Evolutionary conservation across 2,113 vertebrate species (phyloP).

Genomic region (Atrichornis clamosus): DNA sequence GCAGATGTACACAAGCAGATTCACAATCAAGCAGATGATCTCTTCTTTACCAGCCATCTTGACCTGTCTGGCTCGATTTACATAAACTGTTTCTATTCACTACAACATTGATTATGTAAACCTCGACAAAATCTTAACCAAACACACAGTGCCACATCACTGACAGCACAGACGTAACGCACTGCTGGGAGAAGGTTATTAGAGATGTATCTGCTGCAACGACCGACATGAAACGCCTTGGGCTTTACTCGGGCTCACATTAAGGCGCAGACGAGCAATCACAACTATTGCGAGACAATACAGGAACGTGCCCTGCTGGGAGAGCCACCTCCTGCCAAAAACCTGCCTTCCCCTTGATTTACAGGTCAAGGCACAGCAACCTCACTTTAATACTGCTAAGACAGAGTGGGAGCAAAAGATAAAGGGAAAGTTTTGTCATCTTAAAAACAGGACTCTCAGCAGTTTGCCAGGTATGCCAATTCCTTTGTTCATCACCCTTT

Average conservation of each 20-base stretch:
- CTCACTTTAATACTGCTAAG: neutral
- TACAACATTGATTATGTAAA: conserved; percentile 21
- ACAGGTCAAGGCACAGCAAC: neutral
- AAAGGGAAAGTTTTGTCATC: neutral
- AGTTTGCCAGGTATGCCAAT: neutral
- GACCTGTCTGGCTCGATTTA: conserved; percentile 41
- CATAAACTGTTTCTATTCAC: conserved; percentile 1
- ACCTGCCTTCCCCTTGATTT: neutral
- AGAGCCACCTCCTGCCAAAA: neutral
- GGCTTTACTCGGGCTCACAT: neutral
- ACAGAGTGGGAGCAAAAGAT: neutral
- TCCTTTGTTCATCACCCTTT: neutral
- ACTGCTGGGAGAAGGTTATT: neutral
- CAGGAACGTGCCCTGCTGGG: neutral
- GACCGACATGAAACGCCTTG: neutral
- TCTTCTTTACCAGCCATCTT: conserved; percentile 36
- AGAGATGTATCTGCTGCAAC: neutral
- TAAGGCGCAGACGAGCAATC: neutral
- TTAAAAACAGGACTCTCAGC: neutral
- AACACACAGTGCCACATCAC: neutral
- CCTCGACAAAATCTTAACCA: neutral
- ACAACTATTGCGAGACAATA: neutral
- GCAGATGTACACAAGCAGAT: conserved; percentile 31
- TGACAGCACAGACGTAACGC: neutral
- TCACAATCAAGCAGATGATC: conserved; percentile 30